These are phyloP conservation scores for Hemistola chrysoprasaria DNA, from an alignment of 2,888 invertebrate genomes.

Conservation along the genomic window DNA sequence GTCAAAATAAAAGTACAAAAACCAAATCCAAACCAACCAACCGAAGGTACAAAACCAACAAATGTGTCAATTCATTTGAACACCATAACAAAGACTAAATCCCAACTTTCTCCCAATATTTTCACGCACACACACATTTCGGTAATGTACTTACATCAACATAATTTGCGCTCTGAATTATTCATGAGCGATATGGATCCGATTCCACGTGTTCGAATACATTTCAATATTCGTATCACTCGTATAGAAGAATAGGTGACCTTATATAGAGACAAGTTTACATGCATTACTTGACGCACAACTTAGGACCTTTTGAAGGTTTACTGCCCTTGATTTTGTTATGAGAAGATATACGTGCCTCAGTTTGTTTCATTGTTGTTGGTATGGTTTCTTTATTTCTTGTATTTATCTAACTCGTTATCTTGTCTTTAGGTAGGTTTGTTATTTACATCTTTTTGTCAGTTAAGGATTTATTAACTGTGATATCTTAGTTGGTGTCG, in stretches of 20 bases:
- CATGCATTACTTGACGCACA: slow-evolving; percentile 30
- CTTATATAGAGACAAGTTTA: slow-evolving; percentile 30
- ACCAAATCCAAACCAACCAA: no score
- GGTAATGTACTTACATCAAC: slow-evolving; percentile 32
- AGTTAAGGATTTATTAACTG: no score
- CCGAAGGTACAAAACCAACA: no score
- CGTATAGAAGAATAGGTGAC: slow-evolving; percentile 44
- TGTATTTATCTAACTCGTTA: no score
- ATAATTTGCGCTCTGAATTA: slow-evolving; percentile 44
- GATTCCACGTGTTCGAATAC: slow-evolving; percentile 37
- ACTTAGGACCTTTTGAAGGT: slow-evolving; percentile 22
- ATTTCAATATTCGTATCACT: slow-evolving; percentile 41
- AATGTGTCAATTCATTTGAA: no score
- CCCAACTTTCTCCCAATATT: slow-evolving; percentile 16
- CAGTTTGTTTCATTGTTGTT: no score
- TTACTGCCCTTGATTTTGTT: neutral
- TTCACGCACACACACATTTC: slow-evolving; percentile 23
- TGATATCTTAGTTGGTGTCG: no score
- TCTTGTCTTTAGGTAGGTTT: no score
- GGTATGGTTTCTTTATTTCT: no score
- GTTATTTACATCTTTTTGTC: no score
- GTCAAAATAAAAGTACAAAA: no score
- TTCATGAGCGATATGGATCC: slow-evolving; percentile 42
- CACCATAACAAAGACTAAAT: neutral
- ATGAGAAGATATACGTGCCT: neutral